Evolutionary conservation across 2,113 vertebrate species (phyloP), one percentile per base, ranked within the genome.

Genomic region (Electrona antarctica): DNA sequence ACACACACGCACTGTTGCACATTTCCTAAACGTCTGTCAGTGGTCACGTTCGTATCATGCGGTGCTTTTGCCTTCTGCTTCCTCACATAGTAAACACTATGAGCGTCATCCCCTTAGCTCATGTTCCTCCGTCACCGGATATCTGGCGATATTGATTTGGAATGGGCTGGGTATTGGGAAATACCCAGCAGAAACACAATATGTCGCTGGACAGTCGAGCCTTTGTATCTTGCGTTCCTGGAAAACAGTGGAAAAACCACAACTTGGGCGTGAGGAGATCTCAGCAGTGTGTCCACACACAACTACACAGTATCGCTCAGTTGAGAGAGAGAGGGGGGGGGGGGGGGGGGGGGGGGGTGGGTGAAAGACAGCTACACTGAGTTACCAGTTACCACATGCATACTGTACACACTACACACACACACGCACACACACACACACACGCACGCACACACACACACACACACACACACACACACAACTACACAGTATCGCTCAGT

Each of bases 161-260:
- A 41, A 41, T 4, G 33, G 33, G 33, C 8, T 50, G 49, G 11
- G 8, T 50, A 50, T 50, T 8, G 60, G 41, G 13, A 61, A 61
- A 61, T 61, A 41, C 12, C 33, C 41, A 8, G 60, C 41, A 47
- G 33, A 33, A 47, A 61, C 9, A 46, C 45, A 61, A 45, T 33
- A 41, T 61, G 5, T 11, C 12, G 9, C 4, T 7, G 60, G 11
- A 61, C 60, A 61, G 60, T 13, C 12, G 13, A 61, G 7, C 41
- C 60, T 61, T 61, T 61, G 33, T 61, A 13, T 13, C 29, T 2
- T 7, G n/a, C 8, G 60, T 8, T 61, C 60, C 58, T 55, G 29
- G 46, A 62, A 64, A 74, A 64, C 67, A 67, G 70, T 48, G 8
- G 3, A 64, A 47, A 29, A 33, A 52, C 54, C 66, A 48, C 67